Conservation (phyloP, 2,888 invertebrate species). For the Zygothrica quintamaculata region DNA sequence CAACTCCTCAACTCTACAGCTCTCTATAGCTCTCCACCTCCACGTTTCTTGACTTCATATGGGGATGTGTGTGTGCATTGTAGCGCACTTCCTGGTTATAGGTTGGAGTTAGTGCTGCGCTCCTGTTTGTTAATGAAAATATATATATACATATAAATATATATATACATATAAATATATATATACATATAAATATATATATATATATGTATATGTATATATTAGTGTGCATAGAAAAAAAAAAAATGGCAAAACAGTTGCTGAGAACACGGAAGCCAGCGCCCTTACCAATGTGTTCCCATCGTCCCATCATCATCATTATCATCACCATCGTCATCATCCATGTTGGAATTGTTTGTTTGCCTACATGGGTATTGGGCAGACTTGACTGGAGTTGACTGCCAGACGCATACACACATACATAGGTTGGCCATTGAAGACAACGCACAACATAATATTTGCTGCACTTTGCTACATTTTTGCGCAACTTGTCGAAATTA, state of each 20-base stretch:
- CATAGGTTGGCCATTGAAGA: slow-evolving; percentile 5
- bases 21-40: neutral
- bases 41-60: slow-evolving; percentile 6
- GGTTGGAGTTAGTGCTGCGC: slow-evolving; percentile 39
- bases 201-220: slow-evolving; percentile 7
- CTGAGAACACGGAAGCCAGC: slow-evolving; percentile 58
- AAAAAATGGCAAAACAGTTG: slow-evolving; percentile 7
- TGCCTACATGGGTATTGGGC: slow-evolving; percentile 40
- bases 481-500: slow-evolving; percentile 56
- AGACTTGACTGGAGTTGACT: slow-evolving; percentile 22
- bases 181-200: neutral
- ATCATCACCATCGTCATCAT: no score
- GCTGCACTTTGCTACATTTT: slow-evolving; percentile 54
- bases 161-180: slow-evolving; percentile 9
- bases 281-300: slow-evolving; percentile 22
- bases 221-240: slow-evolving; percentile 30
- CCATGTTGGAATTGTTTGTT: slow-evolving; percentile 54
- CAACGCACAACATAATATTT: slow-evolving; percentile 51
- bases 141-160: neutral
- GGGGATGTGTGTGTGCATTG: slow-evolving; percentile 55
- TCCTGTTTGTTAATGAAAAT: slow-evolving; percentile 69
- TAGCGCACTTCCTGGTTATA: slow-evolving; percentile 72
- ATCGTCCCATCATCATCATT: no score
- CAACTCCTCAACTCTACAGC: no score
- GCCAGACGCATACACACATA: neutral